Evolutionary conservation across 2,888 invertebrate genomes (phyloP), one percentile per base, ranked within the genome.

Genomic region (Hirtodrosophila cameraria): DNA sequence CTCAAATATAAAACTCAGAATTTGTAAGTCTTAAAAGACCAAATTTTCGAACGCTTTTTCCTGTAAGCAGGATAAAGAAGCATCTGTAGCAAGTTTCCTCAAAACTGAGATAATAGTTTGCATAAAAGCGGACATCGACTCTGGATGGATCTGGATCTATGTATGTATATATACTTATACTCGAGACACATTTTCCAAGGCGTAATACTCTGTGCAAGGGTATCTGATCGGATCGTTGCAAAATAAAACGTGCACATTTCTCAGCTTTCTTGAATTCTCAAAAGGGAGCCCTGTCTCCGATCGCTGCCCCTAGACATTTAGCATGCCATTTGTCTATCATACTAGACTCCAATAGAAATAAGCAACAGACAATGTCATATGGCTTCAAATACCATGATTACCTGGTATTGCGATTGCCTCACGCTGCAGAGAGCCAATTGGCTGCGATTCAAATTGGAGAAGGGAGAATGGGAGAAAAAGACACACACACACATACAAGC

Each of bases 281-380:
- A 57, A 35, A n/a, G n/a, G n/a, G n/a, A n/a, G n/a, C 48, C 25
- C 23, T 13, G n/a, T 9, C 33, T 31, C 8, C 20, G 6, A 11
- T 41, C n/a, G 9, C 30, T 31, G 16, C 35, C 35, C 35, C 16
- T 11, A 42, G 12, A 53, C 48, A 50, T 45, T 50, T 54, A 23
- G 38, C 69, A 61, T 69, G 30, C 63, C 65, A 15, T 18, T n/a
- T 46, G 39, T 35, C 8, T 15, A 15, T n/a, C n/a, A n/a, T 41
- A 7, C 38, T 28, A 7, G 45, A 41, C 60, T 83, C 72, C 59
- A 55, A 67, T 68, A 28, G 20, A 39, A 35, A 35, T 18, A 46
- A n/a, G 16, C 28, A 36, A 16, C 39, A 9, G 38, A 15, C 55
- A 41, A 2, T 45, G 36, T 27, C 43, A 53, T 30, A 39, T 30